Base-by-base conservation (phyloP, 1,140 invertebrate species). In the Ips typographus region DNA sequence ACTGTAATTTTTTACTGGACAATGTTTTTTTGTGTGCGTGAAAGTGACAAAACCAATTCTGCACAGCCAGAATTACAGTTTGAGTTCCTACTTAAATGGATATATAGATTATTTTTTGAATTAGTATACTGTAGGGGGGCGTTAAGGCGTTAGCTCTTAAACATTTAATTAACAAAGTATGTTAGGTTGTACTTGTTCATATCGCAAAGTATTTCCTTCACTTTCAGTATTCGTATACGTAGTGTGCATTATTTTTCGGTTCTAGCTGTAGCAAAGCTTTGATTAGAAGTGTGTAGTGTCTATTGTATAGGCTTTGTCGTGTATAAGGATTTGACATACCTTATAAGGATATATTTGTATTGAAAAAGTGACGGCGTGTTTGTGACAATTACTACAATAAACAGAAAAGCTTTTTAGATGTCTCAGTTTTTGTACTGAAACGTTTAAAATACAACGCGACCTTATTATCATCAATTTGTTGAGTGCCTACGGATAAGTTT, bases 391-490 rank as follows among this genome's bases (percentile, higher is more conserved):
- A 8, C 6, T 49, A 22, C 7, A 49, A 8, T 49, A 49, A 6
- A 22, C 44, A 49, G 22, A 49, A 49, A 22, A 22, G 22, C 44
- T 22, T 49, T 49, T 49, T 49, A 49, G 22, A 8, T 49, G 7
- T 49, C 44, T 6, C 44, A 49, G 44, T 49, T 8, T 22, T 36
- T 61, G 38, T 52, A 52, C 39, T 63, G 36, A 63, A 63, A 63
- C 38, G 53, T 63, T 52, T 38, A 4, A 63, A 63, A 40, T 22
- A 52, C 22, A 22, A 70, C 44, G 64, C 74, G 75, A 22, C 22
- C 22, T 22, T 76, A 75, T 76, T 74, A 74, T 76, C 75, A 77
- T 76, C 77, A 76, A 75, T 77, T 77, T 73, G 76, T 77, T 78
- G 76, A 78, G 77, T 78, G 77, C 76, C 76, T 78, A 75, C 72